Conservation (phyloP, 2,888 invertebrate genomes). For the Hedya salicella region DNA sequence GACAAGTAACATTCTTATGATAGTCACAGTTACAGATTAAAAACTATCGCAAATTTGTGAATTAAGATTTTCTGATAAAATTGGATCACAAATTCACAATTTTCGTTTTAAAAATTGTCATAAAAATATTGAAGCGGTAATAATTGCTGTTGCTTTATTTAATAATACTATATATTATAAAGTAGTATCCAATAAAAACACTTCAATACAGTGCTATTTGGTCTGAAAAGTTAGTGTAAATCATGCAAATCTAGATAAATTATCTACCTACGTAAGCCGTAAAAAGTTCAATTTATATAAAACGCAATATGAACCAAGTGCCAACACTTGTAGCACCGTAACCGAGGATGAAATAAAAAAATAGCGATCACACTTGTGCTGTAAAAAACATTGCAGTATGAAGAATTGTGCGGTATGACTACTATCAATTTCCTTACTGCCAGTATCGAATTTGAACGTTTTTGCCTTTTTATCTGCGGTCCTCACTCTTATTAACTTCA, state of each 20-base stretch:
- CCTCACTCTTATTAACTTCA: constrained; percentile 87
- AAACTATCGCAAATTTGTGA: too few relatives aligned
- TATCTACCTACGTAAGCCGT: constrained; percentile 39
- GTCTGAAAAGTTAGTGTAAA: constrained; percentile 26
- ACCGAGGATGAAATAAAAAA: constrained; percentile 57
- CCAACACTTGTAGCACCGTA: constrained; percentile 48
- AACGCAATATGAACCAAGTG: constrained; percentile 34
- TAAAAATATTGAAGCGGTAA: too few relatives aligned
- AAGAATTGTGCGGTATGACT: constrained; percentile 50
- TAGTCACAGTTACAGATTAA: too few relatives aligned
- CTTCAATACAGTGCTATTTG: background rate
- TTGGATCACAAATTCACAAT: too few relatives aligned
- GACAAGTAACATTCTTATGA: too few relatives aligned
- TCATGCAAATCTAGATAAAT: constrained; percentile 45
- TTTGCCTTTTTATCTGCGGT: constrained; percentile 83
- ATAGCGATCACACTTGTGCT: constrained; percentile 64
- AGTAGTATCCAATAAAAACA: constrained; percentile 1
- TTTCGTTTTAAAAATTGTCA: too few relatives aligned
- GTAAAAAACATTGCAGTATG: constrained; percentile 54
- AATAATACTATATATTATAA: too few relatives aligned
- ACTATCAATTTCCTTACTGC: constrained; percentile 77
- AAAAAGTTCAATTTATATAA: constrained; percentile 8
- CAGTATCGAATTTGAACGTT: constrained; percentile 86
- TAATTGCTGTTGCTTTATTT: too few relatives aligned
- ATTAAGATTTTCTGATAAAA: too few relatives aligned